Conservation (phyloP, 2,797 vertebrate species). For the Peromyscus eremicus region DNA sequence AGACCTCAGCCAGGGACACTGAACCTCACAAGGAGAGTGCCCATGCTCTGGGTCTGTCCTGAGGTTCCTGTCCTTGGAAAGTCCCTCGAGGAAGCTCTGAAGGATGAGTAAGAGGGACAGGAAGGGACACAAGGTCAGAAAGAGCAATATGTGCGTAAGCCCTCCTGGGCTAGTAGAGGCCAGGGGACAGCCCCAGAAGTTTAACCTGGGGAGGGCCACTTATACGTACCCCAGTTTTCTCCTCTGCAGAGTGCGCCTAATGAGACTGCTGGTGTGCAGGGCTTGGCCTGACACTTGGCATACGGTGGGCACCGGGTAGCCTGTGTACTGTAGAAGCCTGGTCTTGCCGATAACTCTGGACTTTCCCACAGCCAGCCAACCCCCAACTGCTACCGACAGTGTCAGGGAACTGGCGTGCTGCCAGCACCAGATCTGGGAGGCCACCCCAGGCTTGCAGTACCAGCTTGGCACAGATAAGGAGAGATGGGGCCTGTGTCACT, state of each 20-base stretch:
- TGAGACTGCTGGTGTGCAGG: background rate
- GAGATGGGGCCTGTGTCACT: background rate
- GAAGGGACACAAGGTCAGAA: background rate
- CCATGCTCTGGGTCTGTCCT: background rate
- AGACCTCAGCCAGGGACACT: background rate
- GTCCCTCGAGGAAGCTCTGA: slow-evolving; percentile 24
- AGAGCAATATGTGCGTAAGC: background rate
- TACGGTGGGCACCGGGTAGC: background rate
- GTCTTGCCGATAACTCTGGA: background rate
- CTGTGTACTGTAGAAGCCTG: background rate
- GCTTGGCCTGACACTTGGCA: no score
- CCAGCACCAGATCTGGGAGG: slow-evolving; percentile 5
- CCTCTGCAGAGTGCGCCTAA: background rate
- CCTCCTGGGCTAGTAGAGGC: background rate
- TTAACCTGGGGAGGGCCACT: background rate
- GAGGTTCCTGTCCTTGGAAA: background rate
- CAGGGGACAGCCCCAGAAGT: background rate
- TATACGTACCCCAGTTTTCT: background rate
- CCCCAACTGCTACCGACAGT: background rate
- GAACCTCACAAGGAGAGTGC: background rate
- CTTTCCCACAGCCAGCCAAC: background rate
- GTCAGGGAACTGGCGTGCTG: background rate
- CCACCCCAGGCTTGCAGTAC: background rate
- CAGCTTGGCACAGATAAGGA: background rate
- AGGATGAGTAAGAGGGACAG: background rate